A percentile compares a stretch with the other conserved stretches of the same genome.
phyloP scores from a whole-genome alignment of 2,888 invertebrate species.

The Eremobia ochroleuca region DNA sequence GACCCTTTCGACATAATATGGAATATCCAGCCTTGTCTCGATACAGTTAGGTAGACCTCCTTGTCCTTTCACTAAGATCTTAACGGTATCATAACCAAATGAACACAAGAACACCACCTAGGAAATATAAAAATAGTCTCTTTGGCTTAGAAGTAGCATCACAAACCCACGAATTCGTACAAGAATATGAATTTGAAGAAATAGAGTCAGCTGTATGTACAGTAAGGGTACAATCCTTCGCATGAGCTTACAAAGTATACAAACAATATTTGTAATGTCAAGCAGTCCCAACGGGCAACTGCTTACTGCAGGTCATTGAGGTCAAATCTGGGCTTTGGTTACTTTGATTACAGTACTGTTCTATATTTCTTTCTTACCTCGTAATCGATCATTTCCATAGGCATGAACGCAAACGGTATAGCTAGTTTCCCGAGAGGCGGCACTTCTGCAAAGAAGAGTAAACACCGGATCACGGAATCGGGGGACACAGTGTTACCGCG shows the following conservation, averaged over 20 bases:
- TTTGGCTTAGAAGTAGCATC: background rate
- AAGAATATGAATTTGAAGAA: background rate
- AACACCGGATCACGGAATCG: conserved; percentile 80
- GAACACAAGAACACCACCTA: conserved; percentile 83
- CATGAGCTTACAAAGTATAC: background rate
- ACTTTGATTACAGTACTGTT: background rate
- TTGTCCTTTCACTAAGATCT: conserved; percentile 84
- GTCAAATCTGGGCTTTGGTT: background rate
- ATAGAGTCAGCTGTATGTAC: background rate
- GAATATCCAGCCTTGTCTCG: conserved; percentile 85
- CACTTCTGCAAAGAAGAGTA: conserved; percentile 87
- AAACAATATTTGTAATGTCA: background rate
- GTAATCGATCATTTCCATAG: conserved; percentile 88
- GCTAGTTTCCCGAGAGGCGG: conserved; percentile 85
- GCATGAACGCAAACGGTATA: conserved; percentile 87
- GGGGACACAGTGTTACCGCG: conserved; percentile 79
- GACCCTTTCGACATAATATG: conserved; percentile 79
- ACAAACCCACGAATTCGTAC: background rate
- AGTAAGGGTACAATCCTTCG: too few species aligned
- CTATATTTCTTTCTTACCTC: conserved; percentile 73
- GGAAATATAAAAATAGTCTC: conserved; percentile 26
- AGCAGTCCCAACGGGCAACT: background rate
- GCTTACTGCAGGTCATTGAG: background rate
- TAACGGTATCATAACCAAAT: conserved; percentile 85
- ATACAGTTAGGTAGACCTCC: conserved; percentile 87